Conservation (phyloP, 2,113 vertebrate species). For the Mesitornis unicolor region DNA sequence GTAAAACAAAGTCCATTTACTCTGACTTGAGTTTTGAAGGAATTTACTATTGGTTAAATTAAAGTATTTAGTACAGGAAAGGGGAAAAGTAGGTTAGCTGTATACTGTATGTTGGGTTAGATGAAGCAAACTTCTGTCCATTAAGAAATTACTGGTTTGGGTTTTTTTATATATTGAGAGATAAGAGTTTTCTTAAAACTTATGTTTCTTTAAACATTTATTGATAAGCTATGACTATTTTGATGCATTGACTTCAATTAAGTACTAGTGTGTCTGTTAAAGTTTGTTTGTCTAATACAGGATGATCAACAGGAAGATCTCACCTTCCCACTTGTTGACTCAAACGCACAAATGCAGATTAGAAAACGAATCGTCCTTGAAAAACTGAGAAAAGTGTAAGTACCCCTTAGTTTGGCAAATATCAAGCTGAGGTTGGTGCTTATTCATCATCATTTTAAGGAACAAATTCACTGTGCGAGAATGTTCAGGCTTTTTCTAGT, state of each 20-base stretch:
- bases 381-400: conserved; percentile 87
- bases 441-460: not conserved
- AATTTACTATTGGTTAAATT: not conserved
- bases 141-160: not conserved
- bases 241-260: not conserved
- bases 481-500: not conserved
- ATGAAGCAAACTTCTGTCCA: not conserved
- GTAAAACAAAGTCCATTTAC: not conserved
- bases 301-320: conserved; percentile 57
- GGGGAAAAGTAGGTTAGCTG: not conserved
- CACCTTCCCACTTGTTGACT: conserved; percentile 87
- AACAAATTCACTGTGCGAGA: not conserved
- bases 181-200: not conserved
- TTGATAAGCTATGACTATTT: not conserved
- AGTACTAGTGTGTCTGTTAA: not conserved
- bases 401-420: not conserved
- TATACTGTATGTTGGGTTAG: not conserved
- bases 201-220: not conserved
- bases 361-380: conserved; percentile 90
- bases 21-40: not conserved
- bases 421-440: not conserved
- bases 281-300: conserved; percentile 52
- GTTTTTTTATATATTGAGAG: not conserved
- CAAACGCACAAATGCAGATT: conserved; percentile 86
- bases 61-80: not conserved